Conservation (phyloP, 2,797 vertebrate genomes). For the Ibycter americanus region DNA sequence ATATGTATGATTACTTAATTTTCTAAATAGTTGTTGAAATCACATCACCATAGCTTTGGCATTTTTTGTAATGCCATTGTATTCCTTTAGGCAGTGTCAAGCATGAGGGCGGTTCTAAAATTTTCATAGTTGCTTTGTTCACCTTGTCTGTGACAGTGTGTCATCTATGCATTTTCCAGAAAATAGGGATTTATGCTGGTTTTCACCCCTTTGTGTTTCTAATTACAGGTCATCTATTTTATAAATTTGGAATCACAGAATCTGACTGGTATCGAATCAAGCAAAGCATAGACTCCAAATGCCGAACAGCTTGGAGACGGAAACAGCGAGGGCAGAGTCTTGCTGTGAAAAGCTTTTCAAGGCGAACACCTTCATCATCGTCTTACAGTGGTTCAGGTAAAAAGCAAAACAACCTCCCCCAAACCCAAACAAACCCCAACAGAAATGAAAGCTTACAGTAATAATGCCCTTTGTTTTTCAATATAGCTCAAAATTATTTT, state of each 20-base stretch:
- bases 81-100: not conserved
- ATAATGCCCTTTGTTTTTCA: not conserved
- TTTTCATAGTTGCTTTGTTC: not conserved
- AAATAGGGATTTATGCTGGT: accelerated
- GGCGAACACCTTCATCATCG: constrained; percentile 85
- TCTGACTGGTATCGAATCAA: constrained; percentile 99
- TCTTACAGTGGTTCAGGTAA: constrained; percentile 79
- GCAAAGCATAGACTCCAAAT: constrained; percentile 99
- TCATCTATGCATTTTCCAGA: accelerated
- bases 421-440: not conserved
- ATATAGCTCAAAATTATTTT: not conserved
- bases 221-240: constrained; percentile 91
- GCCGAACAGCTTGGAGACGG: constrained; percentile 95
- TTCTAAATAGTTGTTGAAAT: not conserved
- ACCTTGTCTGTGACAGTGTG: no score
- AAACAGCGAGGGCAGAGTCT: constrained; percentile 97
- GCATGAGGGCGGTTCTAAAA: not conserved
- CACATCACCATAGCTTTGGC: not conserved
- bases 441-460: not conserved
- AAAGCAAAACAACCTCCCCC: not conserved
- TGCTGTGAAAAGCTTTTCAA: constrained; percentile 97
- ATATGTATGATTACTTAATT: not conserved
- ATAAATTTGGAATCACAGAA: constrained; percentile 94
- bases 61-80: not conserved
- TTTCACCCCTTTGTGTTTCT: not conserved